Evolutionary conservation across 2,113 vertebrate species (phyloP).

Genomic region (Gnathonemus longibarbis): DNA sequence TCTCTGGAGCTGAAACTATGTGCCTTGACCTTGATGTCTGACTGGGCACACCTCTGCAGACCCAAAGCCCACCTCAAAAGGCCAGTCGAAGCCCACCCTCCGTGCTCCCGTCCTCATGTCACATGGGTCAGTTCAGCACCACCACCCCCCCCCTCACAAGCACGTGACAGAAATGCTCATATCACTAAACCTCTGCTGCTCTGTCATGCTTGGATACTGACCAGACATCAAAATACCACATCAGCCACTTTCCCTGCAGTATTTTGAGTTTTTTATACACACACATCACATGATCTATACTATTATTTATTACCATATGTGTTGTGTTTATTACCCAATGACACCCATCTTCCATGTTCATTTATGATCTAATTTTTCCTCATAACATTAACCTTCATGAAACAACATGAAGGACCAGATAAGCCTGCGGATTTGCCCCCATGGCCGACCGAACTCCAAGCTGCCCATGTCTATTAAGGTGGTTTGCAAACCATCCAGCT

Average conservation of each 20-base stretch:
- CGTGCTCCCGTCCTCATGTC: background rate
- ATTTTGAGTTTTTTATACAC: background rate
- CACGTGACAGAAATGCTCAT: background rate
- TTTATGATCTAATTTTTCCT: background rate
- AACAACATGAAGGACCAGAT: background rate
- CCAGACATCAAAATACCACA: background rate
- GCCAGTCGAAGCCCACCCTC: background rate
- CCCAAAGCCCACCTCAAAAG: background rate
- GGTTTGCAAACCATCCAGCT: background rate
- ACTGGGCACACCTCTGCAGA: background rate
- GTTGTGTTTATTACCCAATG: background rate
- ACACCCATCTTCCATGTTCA: background rate
- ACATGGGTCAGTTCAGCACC: background rate
- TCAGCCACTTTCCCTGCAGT: background rate
- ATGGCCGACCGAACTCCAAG: background rate
- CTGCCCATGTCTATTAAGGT: background rate
- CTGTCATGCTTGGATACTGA: background rate
- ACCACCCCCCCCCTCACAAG: background rate
- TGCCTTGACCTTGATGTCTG: background rate
- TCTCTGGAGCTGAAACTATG: background rate
- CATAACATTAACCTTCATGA: background rate
- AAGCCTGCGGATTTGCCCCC: background rate
- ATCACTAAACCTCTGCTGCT: background rate
- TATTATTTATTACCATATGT: background rate
- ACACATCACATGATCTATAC: background rate